Base-by-base conservation (phyloP, 1,140 invertebrate genomes). In the Drosophila setifemur region DNA sequence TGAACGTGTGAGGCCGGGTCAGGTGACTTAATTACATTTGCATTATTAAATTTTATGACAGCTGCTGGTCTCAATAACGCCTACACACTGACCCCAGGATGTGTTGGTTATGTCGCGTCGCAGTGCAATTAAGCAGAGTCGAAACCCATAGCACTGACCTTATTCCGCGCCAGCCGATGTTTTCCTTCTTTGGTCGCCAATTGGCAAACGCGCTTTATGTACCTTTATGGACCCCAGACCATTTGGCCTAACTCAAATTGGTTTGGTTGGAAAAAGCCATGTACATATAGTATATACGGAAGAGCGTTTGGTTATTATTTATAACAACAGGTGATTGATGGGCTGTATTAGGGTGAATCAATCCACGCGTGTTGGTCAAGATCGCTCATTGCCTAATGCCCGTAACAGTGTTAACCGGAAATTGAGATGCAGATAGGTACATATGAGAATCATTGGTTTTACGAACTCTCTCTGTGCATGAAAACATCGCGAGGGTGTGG, bases 11-110 rank as follows among this genome's bases (percentile, higher is more conserved):
- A 47, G 28, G 28, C 43, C 47, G 49, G 52, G 53, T 60, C 61
- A 76, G 68, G 47, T 67, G 60, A 79, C 55, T 86, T 81, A 85
- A 85, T 85, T 86, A 81, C 75, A 86, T 86, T 85, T 85, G 72
- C 75, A 85, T 86, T 85, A 86, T 86, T 85, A 86, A 85, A 86
- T 86, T 85, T 85, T 86, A 85, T 86, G 81, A 81, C 75, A 75
- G 66, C 49, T 68, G 66, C 52, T 85, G 69, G 55, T 49, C 64
- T 55, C 70, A 74, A 74, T 63, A 74, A 74, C 69, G 43, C 37
- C 49, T 55, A 35, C 58, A 52, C 31, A 52, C 39, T 69, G 66
- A 69, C 66, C 40, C 42, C 43, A 37, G 50, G 16, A 16, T 31
- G 42, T 28, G 50, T 29, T 52, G 25, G 18, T 33, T 28, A 55